These are phyloP conservation scores for Pocota personata DNA, from an alignment of 2,888 invertebrate species.

Conservation along the genomic window DNA sequence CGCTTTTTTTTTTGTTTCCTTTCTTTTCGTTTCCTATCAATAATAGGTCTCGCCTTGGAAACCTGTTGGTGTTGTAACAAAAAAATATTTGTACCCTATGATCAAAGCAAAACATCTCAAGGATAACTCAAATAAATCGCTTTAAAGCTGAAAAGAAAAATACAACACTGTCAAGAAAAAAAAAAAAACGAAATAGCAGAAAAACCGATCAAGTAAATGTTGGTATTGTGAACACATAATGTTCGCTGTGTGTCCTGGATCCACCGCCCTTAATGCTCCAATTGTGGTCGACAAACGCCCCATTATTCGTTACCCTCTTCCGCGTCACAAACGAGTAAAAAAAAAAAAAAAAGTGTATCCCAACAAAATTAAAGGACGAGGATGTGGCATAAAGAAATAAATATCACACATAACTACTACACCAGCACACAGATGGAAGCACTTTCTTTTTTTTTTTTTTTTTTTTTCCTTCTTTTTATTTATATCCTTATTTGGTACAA, in stretches of 20 bases:
- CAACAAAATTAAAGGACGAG: constrained; percentile 22
- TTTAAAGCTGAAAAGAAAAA: constrained; percentile 9
- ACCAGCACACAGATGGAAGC: not conserved
- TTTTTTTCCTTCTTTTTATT: not conserved
- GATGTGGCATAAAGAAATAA: constrained; percentile 37
- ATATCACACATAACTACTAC: constrained; percentile 34
- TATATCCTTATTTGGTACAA: constrained; percentile 24
- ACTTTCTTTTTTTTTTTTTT: not conserved
- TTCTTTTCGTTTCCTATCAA: not conserved
- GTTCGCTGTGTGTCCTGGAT: constrained; percentile 10
- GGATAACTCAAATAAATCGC: constrained; percentile 41
- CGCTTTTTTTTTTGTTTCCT: not conserved
- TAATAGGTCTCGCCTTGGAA: not conserved
- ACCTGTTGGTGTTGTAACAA: constrained; percentile 36
- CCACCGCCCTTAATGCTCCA: constrained; percentile 36
- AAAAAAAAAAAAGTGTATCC: not conserved
- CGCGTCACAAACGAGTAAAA: not conserved
- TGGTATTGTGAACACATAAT: constrained; percentile 19
- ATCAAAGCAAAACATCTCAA: constrained; percentile 42
- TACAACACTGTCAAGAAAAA: not conserved
- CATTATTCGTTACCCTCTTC: constrained; percentile 2
- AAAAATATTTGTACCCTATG: constrained; percentile 1
- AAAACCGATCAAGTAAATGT: constrained; percentile 18
- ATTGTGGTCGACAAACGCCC: constrained; percentile 31
- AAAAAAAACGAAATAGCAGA: not conserved